These are phyloP conservation scores for Ceuthmochares aereus DNA, from an alignment of 2,113 vertebrate genomes.

Conservation along the genomic window DNA sequence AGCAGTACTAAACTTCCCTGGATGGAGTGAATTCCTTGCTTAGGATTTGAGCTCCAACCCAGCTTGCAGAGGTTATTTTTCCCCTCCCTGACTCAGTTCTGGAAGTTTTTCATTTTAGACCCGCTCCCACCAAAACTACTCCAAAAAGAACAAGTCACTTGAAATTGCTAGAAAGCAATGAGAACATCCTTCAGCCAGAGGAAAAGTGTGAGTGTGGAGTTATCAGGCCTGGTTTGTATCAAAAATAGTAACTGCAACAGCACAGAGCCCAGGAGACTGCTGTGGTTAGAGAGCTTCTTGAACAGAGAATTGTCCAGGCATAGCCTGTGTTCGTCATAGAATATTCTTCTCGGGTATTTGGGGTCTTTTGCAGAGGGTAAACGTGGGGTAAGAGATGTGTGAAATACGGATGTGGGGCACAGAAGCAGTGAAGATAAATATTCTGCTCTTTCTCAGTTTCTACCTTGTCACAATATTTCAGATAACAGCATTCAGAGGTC, in stretches of 20 bases:
- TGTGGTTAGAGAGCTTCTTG: neutral
- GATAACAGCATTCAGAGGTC: neutral
- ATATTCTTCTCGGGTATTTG: neutral
- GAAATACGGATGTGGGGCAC: accelerated
- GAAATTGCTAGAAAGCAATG: neutral
- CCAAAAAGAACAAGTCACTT: neutral
- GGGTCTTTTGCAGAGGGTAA: neutral
- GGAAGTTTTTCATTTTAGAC: neutral
- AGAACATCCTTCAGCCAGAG: neutral
- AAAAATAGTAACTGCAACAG: neutral
- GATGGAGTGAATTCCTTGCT: neutral
- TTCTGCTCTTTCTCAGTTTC: neutral
- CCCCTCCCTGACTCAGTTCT: neutral
- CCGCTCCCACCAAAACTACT: neutral
- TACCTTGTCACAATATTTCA: neutral
- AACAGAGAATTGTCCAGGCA: accelerated
- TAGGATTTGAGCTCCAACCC: neutral
- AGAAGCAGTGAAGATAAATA: neutral
- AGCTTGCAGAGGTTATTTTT: neutral
- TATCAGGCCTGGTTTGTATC: slow-evolving; percentile 5
- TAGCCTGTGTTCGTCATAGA: accelerated
- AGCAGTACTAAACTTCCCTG: neutral
- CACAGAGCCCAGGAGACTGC: neutral
- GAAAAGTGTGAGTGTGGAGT: neutral
- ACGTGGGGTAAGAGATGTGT: accelerated